phyloP scores from a whole-genome alignment of 1,140 invertebrate genomes.

The Wiebesia pumilae region DNA sequence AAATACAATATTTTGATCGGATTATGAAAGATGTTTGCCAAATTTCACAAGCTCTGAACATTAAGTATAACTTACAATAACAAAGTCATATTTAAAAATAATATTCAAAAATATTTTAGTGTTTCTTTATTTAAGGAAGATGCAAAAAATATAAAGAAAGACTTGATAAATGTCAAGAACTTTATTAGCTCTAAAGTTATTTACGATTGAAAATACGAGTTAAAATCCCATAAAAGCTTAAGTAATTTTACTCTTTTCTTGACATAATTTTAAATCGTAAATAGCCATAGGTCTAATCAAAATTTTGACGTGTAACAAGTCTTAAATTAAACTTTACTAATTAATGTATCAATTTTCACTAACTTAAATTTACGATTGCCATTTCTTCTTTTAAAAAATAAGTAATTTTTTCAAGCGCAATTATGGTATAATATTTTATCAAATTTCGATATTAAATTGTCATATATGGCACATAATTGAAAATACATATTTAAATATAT shows the following conservation, averaged over 20 bases:
- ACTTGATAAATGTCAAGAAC: background rate
- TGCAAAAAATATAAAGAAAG: background rate
- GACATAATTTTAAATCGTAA: background rate
- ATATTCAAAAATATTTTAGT: no score
- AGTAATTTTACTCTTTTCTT: background rate
- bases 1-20: no score
- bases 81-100: no score
- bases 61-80: no score
- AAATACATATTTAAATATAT: no score
- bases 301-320: slow-evolving; percentile 2
- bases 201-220: background rate
- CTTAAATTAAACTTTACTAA: slow-evolving; percentile 7
- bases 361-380: background rate
- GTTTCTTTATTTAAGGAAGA: background rate
- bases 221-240: background rate
- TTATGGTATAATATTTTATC: background rate
- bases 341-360: background rate
- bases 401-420: background rate
- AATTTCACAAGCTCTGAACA: no score
- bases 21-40: no score
- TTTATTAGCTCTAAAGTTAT: background rate
- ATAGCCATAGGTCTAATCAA: background rate
- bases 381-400: background rate
- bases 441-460: background rate
- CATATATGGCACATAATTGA: background rate